phyloP scores from a whole-genome alignment of 2,888 invertebrate genomes.

The Neoaliturus tenellus region DNA sequence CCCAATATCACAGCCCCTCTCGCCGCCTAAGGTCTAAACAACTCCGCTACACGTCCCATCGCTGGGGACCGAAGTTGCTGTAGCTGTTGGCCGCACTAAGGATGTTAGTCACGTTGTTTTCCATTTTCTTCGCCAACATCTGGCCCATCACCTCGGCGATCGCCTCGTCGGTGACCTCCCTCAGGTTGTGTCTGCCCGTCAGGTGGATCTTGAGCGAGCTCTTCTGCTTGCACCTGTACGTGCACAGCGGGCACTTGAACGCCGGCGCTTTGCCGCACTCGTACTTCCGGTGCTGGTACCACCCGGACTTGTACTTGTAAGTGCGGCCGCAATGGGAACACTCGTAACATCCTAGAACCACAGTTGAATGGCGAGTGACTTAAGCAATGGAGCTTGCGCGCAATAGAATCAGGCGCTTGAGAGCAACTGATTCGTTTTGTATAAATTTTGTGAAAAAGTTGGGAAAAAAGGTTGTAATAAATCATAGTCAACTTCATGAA shows the following conservation, averaged over 20 bases:
- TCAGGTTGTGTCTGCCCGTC: constrained; percentile 54
- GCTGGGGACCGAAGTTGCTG: neutral
- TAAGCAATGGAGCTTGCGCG: no score
- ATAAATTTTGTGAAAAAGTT: no score
- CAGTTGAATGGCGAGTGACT: no score
- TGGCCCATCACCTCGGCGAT: neutral
- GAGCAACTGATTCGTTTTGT: no score
- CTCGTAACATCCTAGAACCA: constrained; percentile 1
- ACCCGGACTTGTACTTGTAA: constrained; percentile 72
- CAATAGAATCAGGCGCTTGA: no score
- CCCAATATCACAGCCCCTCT: no score
- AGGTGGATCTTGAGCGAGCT: constrained; percentile 64
- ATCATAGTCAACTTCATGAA: no score
- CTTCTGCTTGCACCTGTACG: constrained; percentile 71
- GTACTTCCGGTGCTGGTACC: constrained; percentile 73
- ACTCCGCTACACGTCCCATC: neutral
- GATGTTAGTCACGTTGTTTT: neutral
- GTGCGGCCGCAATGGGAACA: constrained; percentile 70
- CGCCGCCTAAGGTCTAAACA: no score
- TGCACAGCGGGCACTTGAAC: constrained; percentile 73
- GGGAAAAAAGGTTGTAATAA: no score
- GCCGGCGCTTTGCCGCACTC: constrained; percentile 73
- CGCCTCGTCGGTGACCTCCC: neutral
- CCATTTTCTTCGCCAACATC: neutral
- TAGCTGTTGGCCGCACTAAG: neutral